Conservation (phyloP, 2,113 vertebrate species). For the Pseudorectes ferrugineus region DNA sequence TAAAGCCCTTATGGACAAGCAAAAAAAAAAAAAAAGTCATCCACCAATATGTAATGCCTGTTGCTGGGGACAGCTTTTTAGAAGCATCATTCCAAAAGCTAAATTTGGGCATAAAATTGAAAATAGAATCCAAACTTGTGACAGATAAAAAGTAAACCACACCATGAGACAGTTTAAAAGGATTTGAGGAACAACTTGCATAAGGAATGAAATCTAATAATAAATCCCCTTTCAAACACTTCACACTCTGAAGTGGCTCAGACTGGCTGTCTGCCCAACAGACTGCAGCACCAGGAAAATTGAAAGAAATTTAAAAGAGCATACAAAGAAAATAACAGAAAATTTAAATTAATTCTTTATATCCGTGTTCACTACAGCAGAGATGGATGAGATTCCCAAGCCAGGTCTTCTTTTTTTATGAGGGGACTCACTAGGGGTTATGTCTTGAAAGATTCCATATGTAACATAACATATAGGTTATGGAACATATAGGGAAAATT, state of each 20-base stretch:
- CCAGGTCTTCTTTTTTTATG: neutral
- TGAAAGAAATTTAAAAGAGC: neutral
- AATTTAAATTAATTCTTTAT: neutral
- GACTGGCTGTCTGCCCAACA: neutral
- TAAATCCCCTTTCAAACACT: slow-evolving; percentile 1
- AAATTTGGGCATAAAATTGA: neutral
- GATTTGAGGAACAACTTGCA: slow-evolving; percentile 2
- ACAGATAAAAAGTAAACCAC: slow-evolving; percentile 3
- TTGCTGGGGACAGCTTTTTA: neutral
- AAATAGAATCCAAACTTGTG: neutral
- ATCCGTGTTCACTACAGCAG: neutral
- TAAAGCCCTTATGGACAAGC: neutral
- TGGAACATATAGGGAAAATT: neutral
- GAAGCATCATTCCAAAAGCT: neutral
- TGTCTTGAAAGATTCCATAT: neutral
- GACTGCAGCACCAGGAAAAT: neutral
- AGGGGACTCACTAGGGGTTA: neutral
- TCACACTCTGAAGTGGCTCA: neutral
- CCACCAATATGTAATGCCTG: neutral
- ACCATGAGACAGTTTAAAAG: neutral
- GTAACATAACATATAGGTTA: neutral
- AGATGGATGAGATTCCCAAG: neutral
- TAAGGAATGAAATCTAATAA: slow-evolving; percentile 29
- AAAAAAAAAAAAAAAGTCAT: neutral
- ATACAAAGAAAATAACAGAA: neutral